Base-by-base conservation (phyloP, 2,113 vertebrate genomes). In the Carassius auratus region DNA sequence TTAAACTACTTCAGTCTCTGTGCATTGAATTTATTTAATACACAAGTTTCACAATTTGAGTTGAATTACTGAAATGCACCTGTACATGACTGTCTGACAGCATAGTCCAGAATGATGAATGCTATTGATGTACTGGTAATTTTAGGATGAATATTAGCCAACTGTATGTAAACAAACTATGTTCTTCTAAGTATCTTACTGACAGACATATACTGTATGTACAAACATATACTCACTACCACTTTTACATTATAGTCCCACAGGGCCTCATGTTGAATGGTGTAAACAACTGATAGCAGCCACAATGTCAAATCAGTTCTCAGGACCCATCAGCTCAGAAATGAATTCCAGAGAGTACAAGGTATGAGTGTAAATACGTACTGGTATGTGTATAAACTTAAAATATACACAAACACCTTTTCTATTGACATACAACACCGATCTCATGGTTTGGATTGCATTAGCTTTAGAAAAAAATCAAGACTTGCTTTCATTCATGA, bases 241-340 rank as follows among this genome's bases (percentile, higher is more conserved):
- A 14, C 57, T 83, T 74, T 21, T 90, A 17, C 93, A 13, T 71
- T 91, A 86, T 90, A 99, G 97, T 93, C 97, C 97, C 0, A 94
- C 97, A 93, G 97, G 97, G 82, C 97, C 96, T 61, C 98, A 99
- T 76, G 98, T 99, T 86, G 97, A 99, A 88, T 99, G 98, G 98
- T 99, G 98, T 90, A 99, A 98, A 94, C 97, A 99, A 93, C 95
- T 99, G 61, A 98, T 99, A 48, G 97, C 98, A 87, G 98, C 98
- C 82, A 99, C 98, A 84, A 96, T 99, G 94, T 98, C 97, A 89
- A 98, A 95, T 92, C 97, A 98, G 93, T 96, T 97, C 92, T 96
- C 97, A 69, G 95, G 94, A 42, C 77, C 96, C 62, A 93, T 95
- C 81, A 93, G 95, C 2, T 88, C 96, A 45, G 97, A 98, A 87